These are phyloP conservation scores for Drosophila antonietae DNA, from an alignment of 2,888 invertebrate species.

Conservation along the genomic window DNA sequence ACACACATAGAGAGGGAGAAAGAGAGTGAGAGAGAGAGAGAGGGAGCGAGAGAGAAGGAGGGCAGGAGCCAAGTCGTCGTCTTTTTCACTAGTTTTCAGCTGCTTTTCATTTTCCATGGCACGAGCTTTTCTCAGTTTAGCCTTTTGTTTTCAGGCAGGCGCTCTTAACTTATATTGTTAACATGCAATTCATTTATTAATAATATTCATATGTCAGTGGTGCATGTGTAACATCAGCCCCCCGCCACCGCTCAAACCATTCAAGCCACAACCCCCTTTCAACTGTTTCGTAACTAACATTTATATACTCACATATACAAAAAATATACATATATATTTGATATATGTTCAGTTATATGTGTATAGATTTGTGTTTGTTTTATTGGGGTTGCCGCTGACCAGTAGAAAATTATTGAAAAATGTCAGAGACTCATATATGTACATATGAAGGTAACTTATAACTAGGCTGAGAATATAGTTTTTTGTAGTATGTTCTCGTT, in stretches of 20 bases:
- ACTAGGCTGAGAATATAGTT: neutral
- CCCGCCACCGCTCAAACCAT: neutral
- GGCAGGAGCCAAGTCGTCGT: slow-evolving; percentile 25
- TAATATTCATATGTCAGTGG: slow-evolving; percentile 69
- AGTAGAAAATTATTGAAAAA: slow-evolving; percentile 13
- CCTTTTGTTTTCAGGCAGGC: slow-evolving; percentile 46
- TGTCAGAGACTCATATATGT: neutral
- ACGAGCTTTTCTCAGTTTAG: slow-evolving; percentile 52
- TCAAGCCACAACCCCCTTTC: neutral
- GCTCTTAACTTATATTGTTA: slow-evolving; percentile 75
- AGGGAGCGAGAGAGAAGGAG: neutral
- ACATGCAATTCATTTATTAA: slow-evolving; percentile 79
- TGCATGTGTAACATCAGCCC: slow-evolving; percentile 37
- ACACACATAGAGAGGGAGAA: slow-evolving; percentile 18
- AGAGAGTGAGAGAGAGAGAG: neutral
- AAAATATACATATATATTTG: neutral
- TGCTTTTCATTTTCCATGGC: slow-evolving; percentile 66
- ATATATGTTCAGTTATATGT: neutral
- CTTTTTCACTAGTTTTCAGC: slow-evolving; percentile 68
- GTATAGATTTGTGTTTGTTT: neutral
- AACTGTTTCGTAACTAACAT: slow-evolving; percentile 1
- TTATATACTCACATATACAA: neutral
- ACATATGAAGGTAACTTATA: neutral
- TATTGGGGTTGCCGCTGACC: slow-evolving; percentile 31
- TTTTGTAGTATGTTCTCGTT: neutral